Evolutionary conservation across 1,140 invertebrate species (phyloP), one percentile per base, ranked within the genome.

Genomic region (Procambarus clarkii): DNA sequence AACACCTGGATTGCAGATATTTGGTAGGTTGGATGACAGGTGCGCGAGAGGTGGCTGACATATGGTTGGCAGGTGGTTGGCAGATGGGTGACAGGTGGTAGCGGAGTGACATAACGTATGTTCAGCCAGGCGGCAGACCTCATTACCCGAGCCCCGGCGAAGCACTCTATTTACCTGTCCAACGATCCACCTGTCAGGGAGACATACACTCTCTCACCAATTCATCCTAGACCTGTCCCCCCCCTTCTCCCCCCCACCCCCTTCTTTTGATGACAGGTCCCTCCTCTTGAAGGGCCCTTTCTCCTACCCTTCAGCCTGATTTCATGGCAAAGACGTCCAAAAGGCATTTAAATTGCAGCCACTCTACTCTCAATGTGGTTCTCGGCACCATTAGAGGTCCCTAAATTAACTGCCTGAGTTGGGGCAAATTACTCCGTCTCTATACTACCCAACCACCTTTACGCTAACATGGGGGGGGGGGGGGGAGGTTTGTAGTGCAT

Each of bases 281-380:
- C 69, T 8, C 8, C 34, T 34, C 0, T 34, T 74, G 69, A 74
- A 74, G n/a, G 69, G 24, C 24, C 2, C 24, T 74, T 34, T 74
- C 69, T 24, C 15, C 69, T 24, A 34, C 69, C 69, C 21, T 74
- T 74, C 69, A 74, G 7, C 69, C 69, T 74, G 69, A 74, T 74
- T 74, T 74, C 69, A 74, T 74, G 24, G 69, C 69, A 74, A 74
- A n/a, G 69, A 74, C 34, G 21, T 21, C 69, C 2, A 74, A 74
- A 74, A 34, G 69, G 69, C 69, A 74, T 74, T 74, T 74, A 74
- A 74, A 34, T 74, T 34, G 21, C n/a, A 24, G 69, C n/a, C 69
- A 74, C 69, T 74, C 69, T 24, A 0, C n/a, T 64, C 69, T 74
- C n/a, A 24, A 74, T 74, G 24, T 34, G n/a, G 21, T 5, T 11